Conservation (phyloP, 2,113 vertebrate genomes). For the Aegypius monachus region DNA sequence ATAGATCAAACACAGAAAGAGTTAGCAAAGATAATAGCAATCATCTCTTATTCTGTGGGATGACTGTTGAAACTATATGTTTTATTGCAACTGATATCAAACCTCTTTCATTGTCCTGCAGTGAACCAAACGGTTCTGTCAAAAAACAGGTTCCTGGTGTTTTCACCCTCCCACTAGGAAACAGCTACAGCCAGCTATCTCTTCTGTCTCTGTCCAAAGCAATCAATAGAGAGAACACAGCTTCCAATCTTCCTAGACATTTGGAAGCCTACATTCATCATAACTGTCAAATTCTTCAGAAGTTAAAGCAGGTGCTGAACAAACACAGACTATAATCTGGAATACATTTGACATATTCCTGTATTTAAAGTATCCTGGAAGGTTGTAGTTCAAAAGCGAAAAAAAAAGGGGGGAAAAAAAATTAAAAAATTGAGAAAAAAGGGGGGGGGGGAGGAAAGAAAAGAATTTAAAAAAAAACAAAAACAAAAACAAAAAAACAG, state of each 20-base stretch:
- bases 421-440: rapidly evolving
- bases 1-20: background rate
- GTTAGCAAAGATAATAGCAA: background rate
- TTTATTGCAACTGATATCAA: background rate
- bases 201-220: background rate
- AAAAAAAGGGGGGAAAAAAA: background rate
- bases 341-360: background rate
- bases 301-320: background rate
- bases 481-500: background rate
- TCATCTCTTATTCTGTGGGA: background rate
- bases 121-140: background rate
- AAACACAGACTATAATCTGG: background rate
- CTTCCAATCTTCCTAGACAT: background rate
- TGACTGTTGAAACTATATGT: background rate
- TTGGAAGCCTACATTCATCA: background rate
- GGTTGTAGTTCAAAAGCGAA: background rate
- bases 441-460: rapidly evolving
- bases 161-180: background rate
- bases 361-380: background rate
- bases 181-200: background rate
- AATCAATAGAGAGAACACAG: background rate
- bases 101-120: background rate
- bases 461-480: background rate
- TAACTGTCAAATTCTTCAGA: background rate
- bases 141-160: background rate